Base-by-base conservation (phyloP, 2,888 invertebrate species). In the Drosophila lutescens region DNA sequence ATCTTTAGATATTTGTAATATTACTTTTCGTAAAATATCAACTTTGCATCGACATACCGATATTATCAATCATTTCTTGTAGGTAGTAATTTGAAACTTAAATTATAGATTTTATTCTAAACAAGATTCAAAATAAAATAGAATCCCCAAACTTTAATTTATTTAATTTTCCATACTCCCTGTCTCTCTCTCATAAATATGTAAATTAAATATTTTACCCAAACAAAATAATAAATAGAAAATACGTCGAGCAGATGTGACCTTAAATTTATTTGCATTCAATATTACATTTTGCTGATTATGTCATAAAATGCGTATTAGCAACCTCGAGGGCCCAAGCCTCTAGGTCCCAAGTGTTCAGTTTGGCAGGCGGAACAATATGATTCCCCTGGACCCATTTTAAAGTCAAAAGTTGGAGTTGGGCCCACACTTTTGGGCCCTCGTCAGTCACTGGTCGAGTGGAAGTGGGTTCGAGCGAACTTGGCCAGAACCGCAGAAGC, bases 281-380 rank as follows among this genome's bases (percentile, higher is more conserved):
- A 49, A 60, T 61, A 60, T 43, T 30, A 57, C 40, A n/a, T 34
- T 41, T 43, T 23, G 26, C 23, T 63, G 47, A 63, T 61, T 49
- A 43, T 61, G 62, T 63, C 62, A 50, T 63, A 61, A 61, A 61
- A 50, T 41, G 47, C 49, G 15, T 46, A 62, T 62, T 47, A 62
- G 34, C 61, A 36, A 10, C 41, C 34, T 36, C 12, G 1, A n/a
- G 60, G 4, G 2, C 47, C 32, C 32, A 9, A 10, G 10, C 10
- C 10, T 32, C 23, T n/a, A 8, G 17, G 59, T 10, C 61, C 34
- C 41, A 50, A 59, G 23, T 32, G 26, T 50, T 50, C 17, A 17
- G n/a, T 30, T 23, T 38, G 50, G 50, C 49, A 54, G 32, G 32
- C 20, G 15, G 7, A 23, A 59, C 58, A 59, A 50, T 34, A 36